Evolutionary conservation across 1,140 invertebrate species (phyloP).

Genomic region (Physella acuta): DNA sequence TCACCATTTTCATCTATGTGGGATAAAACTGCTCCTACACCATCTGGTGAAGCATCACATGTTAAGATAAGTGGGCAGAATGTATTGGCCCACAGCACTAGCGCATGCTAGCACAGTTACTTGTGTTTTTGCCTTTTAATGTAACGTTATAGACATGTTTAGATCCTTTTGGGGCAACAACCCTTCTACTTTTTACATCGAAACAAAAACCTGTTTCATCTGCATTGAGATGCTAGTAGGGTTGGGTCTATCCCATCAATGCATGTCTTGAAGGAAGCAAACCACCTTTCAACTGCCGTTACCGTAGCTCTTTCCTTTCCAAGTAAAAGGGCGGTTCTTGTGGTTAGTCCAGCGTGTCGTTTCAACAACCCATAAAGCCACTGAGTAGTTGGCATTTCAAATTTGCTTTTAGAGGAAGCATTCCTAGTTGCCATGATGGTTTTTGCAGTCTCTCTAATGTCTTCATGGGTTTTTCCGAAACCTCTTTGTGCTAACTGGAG

Average conservation of each 20-base stretch:
- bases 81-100: slow-evolving; percentile 6
- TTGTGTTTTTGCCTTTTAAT: background rate
- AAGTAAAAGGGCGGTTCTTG: no score
- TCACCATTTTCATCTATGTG: no score
- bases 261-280: slow-evolving; percentile 16
- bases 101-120: slow-evolving; percentile 10
- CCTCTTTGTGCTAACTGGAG: slow-evolving; percentile 23
- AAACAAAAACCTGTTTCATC: slow-evolving; percentile 26
- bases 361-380: slow-evolving; percentile 17
- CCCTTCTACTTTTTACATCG: slow-evolving; percentile 10
- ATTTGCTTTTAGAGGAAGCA: slow-evolving; percentile 12
- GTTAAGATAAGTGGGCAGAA: no score
- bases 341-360: slow-evolving; percentile 16
- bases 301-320: slow-evolving; percentile 22
- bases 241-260: slow-evolving; percentile 6
- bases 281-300: slow-evolving; percentile 21
- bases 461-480: slow-evolving; percentile 21
- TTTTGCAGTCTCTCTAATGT: slow-evolving; percentile 22
- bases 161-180: slow-evolving; percentile 19
- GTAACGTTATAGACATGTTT: slow-evolving; percentile 10
- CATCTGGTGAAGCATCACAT: no score
- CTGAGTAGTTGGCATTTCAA: slow-evolving; percentile 24
- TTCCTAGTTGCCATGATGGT: slow-evolving; percentile 20
- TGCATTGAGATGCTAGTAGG: slow-evolving; percentile 15
- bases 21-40: no score